Base-by-base conservation (phyloP, 2,888 invertebrate genomes). In the Busseola fusca region DNA sequence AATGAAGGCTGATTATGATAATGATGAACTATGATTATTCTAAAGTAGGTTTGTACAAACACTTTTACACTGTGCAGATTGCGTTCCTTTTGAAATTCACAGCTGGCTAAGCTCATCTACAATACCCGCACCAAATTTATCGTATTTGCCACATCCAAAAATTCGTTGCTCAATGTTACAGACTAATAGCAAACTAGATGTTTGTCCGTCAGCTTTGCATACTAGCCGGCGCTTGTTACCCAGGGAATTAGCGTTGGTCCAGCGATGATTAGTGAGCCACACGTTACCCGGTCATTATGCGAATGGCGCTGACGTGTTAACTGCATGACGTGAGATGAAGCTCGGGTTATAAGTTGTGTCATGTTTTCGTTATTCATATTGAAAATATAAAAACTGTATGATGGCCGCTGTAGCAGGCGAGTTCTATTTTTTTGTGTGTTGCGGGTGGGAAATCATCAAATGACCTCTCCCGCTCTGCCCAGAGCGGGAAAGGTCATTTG, bases 121-220 rank as follows among this genome's bases (percentile, higher is more conserved):
- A 42, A 12, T 6, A 37, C 10, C 18, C 34, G 25, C 7, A 37
- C 27, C 5, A 6, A 52, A 25, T 52, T 14, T 25, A 25, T 6
- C 12, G 14, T 25, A 52, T 52, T 5, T 52, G 27, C 54, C 87
- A 7, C 62, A 76, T 91, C 91, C 86, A 88, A 72, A 63, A 12
- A 34, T 79, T 72, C 77, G 42, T 68, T 64, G 3, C 50, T 81
- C 74, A 52, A 42, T 69, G 88, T 84, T 87, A 88, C 88, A 91
- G 92, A 93, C 90, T 94, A 94, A 95, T 94, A 91, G 92, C 89
- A 81, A 86, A 86, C 86, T 88, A 88, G 89, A 89, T 92, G 92
- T 93, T 94, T 91, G 91, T 90, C 89, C 90, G 90, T 86, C 88
- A 88, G 93, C 92, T 94, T 93, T 93, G 93, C 94, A 93, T 93